Conservation (phyloP, 2,888 invertebrate genomes). For the Lasioglossum calceatum region DNA sequence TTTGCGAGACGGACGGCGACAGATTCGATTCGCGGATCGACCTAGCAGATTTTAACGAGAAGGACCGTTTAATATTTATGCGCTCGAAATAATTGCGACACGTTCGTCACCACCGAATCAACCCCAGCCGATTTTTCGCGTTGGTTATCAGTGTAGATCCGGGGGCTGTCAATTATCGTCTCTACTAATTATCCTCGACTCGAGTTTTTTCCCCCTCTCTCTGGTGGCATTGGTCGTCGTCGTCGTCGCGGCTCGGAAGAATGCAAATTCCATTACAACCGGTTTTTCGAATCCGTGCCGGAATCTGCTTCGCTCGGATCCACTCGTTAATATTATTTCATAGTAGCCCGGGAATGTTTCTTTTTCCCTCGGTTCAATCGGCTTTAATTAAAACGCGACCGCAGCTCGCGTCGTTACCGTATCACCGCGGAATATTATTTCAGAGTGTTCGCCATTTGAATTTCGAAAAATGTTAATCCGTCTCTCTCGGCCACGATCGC, state of each 20-base stretch:
- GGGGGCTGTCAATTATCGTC: conserved; percentile 21
- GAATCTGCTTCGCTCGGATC: background rate
- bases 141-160: background rate
- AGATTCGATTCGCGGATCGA: background rate
- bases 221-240: background rate
- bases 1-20: background rate
- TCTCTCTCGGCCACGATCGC: background rate
- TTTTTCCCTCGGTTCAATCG: background rate
- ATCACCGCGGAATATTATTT: conserved; percentile 43
- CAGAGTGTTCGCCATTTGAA: conserved; percentile 33
- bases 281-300: background rate
- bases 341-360: background rate
- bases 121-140: conserved; percentile 14
- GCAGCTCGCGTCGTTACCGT: background rate
- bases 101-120: conserved; percentile 14
- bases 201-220: background rate
- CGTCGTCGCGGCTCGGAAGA: background rate
- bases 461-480: conserved; percentile 23
- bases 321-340: conserved; percentile 20
- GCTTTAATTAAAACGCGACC: conserved; percentile 21
- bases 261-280: background rate
- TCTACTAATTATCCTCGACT: conserved; percentile 27
- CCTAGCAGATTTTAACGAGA: conserved; percentile 6
- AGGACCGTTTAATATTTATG: conserved; percentile 39
- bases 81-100: conserved; percentile 38